Base-by-base conservation (phyloP, 2,797 vertebrate species). In the Pelobates cultripes region DNA sequence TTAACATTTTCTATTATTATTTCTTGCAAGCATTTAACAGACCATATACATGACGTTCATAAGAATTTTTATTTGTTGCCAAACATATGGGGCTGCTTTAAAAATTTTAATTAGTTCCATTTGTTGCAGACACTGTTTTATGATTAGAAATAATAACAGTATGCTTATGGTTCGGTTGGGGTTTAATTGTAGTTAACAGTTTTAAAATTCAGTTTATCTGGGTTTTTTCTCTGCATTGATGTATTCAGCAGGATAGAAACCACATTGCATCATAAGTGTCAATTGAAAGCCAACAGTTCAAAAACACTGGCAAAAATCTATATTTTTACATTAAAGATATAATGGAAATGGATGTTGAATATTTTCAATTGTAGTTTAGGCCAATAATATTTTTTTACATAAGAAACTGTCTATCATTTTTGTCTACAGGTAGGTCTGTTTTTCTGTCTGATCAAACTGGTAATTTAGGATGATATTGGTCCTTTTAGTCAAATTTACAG, bases 21-120 rank as follows among this genome's bases (percentile, higher is more conserved):
- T 87, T 86, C 75, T 66, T 84, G 81, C 17, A 90, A 87, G 84
- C 87, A 84, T 86, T 88, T 67, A 89, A 87, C 68, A 63, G 14
- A 7, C 80, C 81, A 83, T 76, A 74, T 78, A 79, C 72, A 77
- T 68, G 81, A 83, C 87, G 70, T 84, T 84, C 73, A 86, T 87
- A 83, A 78, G 86, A 84, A 87, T 88, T 89, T 81, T 86, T 17
- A 7, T 73, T 85, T 86, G 80, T 86, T 89, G 81, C 75, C 42
- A 14, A 69, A 83, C 88, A 89, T 90, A 0, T 74, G 81, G 82
- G 79, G 80, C 64, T 45, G 43, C 7, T 69, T 85, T 67, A 86
- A 85, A 87, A 86, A 82, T 57, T 79, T 83, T 88, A 89, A 89
- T 90, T 89, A 84, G 86, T 85, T 89, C 86, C 86, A 88, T 88